Base-by-base conservation (phyloP, 2,797 vertebrate species). In the Meriones psammophilus region DNA sequence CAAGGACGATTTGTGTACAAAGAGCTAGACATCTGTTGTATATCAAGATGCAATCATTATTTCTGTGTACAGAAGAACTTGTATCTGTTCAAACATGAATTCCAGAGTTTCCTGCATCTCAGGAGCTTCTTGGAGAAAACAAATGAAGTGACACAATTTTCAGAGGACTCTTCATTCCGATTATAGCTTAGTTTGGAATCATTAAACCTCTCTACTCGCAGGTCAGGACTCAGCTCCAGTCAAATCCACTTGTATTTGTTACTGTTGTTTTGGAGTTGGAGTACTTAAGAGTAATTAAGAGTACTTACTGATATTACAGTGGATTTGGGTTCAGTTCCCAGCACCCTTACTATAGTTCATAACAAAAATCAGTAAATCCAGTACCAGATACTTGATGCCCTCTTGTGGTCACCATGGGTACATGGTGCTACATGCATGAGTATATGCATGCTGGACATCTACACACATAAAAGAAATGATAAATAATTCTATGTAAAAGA, bases 21-120 rank as follows among this genome's bases (percentile, higher is more conserved):
- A 95, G 60, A 96, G 33, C 56, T 30, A 39, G 36, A 77, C 87
- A 71, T 94, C 58, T 96, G 64, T 81, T 89, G 30, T 64, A 26
- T 93, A 89, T 84, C 8, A 76, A 92, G 64, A 66, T 60, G 8
- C 15, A 68, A 39, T 33, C 3, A 22, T 8, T 54, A 33, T 91
- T 66, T 88, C 85, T 91, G 79, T 89, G n/a, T 42, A 28, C n/a
- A 81, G 73, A 91, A 87, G 87, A n/a, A 80, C 76, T 92, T 87
- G 68, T 60, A 85, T 87, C 42, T 94, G 78, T 62, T 87, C 7
- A 81, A 87, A 89, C 42, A 33, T 62, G 30, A 78, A 42, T 80
- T 92, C 84, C 80, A 95, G 84, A 94, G 79, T 92, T 54, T 83
- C 77, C 84, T 86, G 30, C 81, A 76, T 91, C 68, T 96, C 46